Base-by-base conservation (phyloP, 2,113 vertebrate species). In the Mohoua ochrocephala region DNA sequence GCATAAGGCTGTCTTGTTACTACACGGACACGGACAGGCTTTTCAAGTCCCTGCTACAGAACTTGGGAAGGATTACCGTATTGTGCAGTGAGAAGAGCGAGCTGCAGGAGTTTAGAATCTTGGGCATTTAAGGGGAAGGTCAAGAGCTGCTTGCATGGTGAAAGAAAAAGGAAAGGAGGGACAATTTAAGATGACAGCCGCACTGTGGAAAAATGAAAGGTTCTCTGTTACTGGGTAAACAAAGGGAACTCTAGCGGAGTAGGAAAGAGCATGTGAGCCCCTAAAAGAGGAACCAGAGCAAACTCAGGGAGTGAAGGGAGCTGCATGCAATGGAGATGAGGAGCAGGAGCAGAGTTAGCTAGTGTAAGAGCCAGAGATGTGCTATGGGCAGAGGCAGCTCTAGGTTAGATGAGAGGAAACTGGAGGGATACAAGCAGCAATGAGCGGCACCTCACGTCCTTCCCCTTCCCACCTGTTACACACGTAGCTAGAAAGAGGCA, bases 291-390 rank as follows among this genome's bases (percentile, higher is more conserved):
- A 77, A 52, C 17, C 10, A 80, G 21, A 87, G 31, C 0, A 8
- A 82, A 18, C 26, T 37, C 2, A 0, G 23, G 6, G 33, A 39
- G 13, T 13, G 30, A 63, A 60, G 33, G 10, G 33, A 56, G 15
- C 24, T 60, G 35, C 23, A 27, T 18, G 11, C 7, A 23, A 24
- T 33, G 13, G 61, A 85, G 17, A 21, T 33, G 8, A 41, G 28
- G 19, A 87, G 8, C 1, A 3, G 50, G 12, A 70, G 28, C 0
- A 1, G 26, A 33, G 9, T 26, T 71, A 39, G 3, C 13, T 9
- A 18, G 3, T 42, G 24, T 73, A 44, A 79, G 35, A 67, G 18
- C 22, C 33, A 15, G 41, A 73, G 15, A n/a, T 53, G 27, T 69
- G 37, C 19, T 79, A 7, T 7, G 18, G 37, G 31, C 11, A 67